phyloP scores from a whole-genome alignment of 1,140 invertebrate species.

The Drosophila sp. region DNA sequence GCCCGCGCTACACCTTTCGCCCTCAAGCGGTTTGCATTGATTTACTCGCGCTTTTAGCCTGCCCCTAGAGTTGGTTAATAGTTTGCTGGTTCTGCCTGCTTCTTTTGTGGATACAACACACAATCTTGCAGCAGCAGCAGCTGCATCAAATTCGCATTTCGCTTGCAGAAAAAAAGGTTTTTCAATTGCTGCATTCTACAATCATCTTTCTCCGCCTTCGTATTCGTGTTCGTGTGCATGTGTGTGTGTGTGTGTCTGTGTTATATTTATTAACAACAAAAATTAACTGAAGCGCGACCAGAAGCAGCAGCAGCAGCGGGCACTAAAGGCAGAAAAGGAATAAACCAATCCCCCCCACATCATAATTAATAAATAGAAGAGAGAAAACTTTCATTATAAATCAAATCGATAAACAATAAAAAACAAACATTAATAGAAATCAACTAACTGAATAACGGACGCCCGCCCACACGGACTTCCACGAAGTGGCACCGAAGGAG shows the following conservation, averaged over 20 bases:
- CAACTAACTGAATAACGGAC: slow-evolving; percentile 16
- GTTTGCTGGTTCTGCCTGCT: slow-evolving; percentile 39
- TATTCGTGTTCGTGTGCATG: slow-evolving; percentile 12
- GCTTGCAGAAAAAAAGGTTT: slow-evolving; percentile 17
- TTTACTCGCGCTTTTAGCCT: slow-evolving; percentile 36
- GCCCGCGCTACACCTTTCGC: slow-evolving; percentile 29
- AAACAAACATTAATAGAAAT: slow-evolving; percentile 26
- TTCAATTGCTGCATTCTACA: slow-evolving; percentile 37
- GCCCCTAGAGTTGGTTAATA: slow-evolving; percentile 12
- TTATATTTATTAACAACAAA: slow-evolving; percentile 35
- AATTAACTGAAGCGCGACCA: slow-evolving; percentile 59
- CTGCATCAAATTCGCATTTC: slow-evolving; percentile 11
- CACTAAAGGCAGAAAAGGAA: slow-evolving; percentile 36
- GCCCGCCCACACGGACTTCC: slow-evolving; percentile 10
- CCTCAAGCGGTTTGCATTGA: slow-evolving; percentile 35
- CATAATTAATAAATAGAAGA: slow-evolving; percentile 53
- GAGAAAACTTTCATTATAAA: slow-evolving; percentile 23
- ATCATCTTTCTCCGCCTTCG: slow-evolving; percentile 10
- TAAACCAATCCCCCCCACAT: slow-evolving; percentile 14
- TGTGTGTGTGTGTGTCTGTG: slow-evolving; percentile 30
- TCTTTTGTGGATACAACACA: slow-evolving; percentile 14
- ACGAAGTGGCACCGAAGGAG: neutral
- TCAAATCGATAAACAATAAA: slow-evolving; percentile 39
- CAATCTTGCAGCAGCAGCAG: slow-evolving; percentile 19
- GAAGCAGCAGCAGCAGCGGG: slow-evolving; percentile 22